A percentile compares a stretch with the other conserved stretches of the same genome.
phyloP scores from a whole-genome alignment of 2,888 invertebrate species.

The Junonia oenone region DNA sequence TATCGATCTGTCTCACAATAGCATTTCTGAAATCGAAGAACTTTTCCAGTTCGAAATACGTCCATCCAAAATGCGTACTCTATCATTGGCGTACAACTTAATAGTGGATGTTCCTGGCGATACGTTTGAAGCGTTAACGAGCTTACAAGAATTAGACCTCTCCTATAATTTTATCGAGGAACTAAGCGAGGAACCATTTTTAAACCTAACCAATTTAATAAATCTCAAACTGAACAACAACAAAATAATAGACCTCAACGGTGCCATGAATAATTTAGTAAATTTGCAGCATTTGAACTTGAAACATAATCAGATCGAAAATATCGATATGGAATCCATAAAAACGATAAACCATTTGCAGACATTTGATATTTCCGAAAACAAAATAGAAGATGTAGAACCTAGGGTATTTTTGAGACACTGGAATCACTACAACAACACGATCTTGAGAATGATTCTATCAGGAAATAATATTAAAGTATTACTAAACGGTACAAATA shows the following conservation, averaged over 20 bases:
- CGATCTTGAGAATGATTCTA: constrained; percentile 54
- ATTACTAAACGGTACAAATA: constrained; percentile 50
- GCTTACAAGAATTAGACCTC: constrained; percentile 54
- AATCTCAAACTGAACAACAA: constrained; percentile 54
- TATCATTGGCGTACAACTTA: constrained; percentile 49
- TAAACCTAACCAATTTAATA: constrained; percentile 51
- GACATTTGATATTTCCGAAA: constrained; percentile 62
- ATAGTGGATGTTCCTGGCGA: constrained; percentile 44
- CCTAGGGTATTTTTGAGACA: constrained; percentile 55
- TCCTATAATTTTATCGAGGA: constrained; percentile 52
- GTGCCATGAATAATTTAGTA: constrained; percentile 55
- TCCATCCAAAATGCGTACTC: constrained; percentile 45
- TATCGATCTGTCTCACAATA: constrained; percentile 54
- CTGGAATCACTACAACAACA: constrained; percentile 54
- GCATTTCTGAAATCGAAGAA: constrained; percentile 42
- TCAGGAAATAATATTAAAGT: constrained; percentile 51
- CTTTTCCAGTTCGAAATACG: constrained; percentile 50
- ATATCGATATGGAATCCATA: constrained; percentile 51
- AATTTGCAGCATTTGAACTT: constrained; percentile 57
- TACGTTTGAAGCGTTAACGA: constrained; percentile 49
- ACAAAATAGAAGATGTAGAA: constrained; percentile 49
- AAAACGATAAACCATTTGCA: constrained; percentile 58
- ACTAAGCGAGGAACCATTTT: constrained; percentile 54
- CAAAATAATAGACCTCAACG: constrained; percentile 56
- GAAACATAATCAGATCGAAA: constrained; percentile 50